Evolutionary conservation across 2,797 vertebrate species (phyloP).

Genomic region (Fistularia tabacaria): DNA sequence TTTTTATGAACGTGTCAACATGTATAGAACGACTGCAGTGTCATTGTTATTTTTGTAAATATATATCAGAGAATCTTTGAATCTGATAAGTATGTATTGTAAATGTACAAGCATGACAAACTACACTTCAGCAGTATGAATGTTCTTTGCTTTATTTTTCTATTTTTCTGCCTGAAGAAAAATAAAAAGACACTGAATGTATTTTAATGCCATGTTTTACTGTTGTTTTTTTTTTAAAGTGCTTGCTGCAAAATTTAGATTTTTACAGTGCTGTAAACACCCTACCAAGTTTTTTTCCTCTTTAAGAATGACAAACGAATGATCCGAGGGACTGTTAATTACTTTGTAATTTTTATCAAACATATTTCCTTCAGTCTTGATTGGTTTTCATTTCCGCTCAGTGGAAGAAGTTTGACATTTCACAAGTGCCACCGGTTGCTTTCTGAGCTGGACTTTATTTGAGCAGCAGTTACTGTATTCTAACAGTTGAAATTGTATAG

Average conservation of each 20-base stretch:
- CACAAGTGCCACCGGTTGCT: no score
- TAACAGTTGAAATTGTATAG: no score
- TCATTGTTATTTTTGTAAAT: constrained; percentile 75
- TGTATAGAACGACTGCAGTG: constrained; percentile 60
- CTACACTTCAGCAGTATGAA: constrained; percentile 73
- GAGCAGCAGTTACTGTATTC: no score
- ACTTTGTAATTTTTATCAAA: no score
- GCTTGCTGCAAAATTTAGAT: background rate
- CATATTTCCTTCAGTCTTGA: no score
- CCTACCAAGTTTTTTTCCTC: no score
- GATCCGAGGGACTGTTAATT: no score
- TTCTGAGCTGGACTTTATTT: no score
- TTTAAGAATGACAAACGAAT: no score
- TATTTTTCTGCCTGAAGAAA: constrained; percentile 71
- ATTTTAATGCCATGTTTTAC: constrained; percentile 23
- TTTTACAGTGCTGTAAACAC: background rate
- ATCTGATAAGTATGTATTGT: constrained; percentile 69
- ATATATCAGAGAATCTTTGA: constrained; percentile 62
- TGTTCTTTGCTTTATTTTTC: constrained; percentile 64
- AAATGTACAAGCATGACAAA: constrained; percentile 71
- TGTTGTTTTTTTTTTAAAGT: background rate
- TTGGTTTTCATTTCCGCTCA: no score
- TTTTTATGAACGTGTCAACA: constrained; percentile 67
- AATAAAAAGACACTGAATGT: constrained; percentile 77
- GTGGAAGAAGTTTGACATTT: no score